These are phyloP conservation scores for Actinostola sp. DNA, from an alignment of 92 coral and sea anemone genomes.

Conservation along the genomic window DNA sequence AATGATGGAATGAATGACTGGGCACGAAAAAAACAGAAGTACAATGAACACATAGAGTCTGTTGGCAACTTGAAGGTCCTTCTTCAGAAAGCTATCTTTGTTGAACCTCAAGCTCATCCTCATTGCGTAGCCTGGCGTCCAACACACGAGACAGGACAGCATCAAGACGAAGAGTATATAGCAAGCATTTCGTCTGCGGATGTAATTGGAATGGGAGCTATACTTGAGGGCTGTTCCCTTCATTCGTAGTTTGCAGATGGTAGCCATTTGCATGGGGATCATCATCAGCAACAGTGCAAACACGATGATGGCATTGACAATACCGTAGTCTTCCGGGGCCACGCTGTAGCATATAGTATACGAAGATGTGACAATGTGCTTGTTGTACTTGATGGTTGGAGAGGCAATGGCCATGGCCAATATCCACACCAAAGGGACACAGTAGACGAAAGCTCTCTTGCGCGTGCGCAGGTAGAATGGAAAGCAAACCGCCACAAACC, in stretches of 20 bases:
- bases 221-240: constrained; percentile 23
- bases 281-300: constrained; percentile 39
- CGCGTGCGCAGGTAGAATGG: constrained; percentile 71
- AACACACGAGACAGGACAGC: constrained; percentile 63
- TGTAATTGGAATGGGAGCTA: constrained; percentile 25
- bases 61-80: constrained; percentile 4
- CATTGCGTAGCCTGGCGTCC: constrained; percentile 57
- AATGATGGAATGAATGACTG: constrained; percentile 66
- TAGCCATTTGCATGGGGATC: constrained; percentile 38
- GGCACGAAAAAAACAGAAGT: constrained; percentile 57
- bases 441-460: constrained; percentile 30
- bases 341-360: neutral
- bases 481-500: constrained; percentile 74
- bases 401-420: constrained; percentile 33
- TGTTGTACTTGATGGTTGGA: neutral
- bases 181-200: constrained; percentile 64
- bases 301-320: constrained; percentile 15
- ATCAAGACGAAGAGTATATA: constrained; percentile 53
- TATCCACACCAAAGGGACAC: constrained; percentile 48
- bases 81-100: neutral
- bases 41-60: constrained; percentile 34
- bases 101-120: neutral
- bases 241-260: constrained; percentile 30
- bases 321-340: neutral
- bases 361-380: neutral